phyloP scores from a whole-genome alignment of 2,888 invertebrate genomes.

The Andrena hattorfiana region DNA sequence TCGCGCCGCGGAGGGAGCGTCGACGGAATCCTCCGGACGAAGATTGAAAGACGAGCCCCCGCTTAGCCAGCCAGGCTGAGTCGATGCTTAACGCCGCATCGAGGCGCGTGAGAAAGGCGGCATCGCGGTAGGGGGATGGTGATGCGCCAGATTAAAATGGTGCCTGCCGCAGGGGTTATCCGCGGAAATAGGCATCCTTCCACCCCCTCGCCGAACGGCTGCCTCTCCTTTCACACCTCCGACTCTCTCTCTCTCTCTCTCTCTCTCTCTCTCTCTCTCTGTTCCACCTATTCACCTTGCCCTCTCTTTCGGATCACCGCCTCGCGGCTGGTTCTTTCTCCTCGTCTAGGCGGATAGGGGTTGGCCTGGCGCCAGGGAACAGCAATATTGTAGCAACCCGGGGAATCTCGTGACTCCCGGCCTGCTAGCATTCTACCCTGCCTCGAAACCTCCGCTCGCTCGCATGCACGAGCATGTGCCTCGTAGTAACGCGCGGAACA shows the following conservation, averaged over 20 bases:
- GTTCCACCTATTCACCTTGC: background rate
- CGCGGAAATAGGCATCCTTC: constrained; percentile 44
- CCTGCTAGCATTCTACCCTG: constrained; percentile 68
- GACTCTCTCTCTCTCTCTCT: background rate
- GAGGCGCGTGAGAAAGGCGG: too few relatives aligned
- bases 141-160: constrained; percentile 65
- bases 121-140: background rate
- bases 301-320: background rate
- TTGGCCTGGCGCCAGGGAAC: constrained; percentile 76
- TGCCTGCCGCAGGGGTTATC: constrained; percentile 47
- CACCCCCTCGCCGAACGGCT: background rate
- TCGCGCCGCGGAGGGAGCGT: constrained; percentile 13
- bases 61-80: constrained; percentile 2
- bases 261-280: background rate
- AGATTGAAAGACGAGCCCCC: constrained; percentile 57
- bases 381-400: constrained; percentile 78
- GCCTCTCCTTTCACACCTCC: background rate
- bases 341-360: constrained; percentile 50
- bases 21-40: constrained; percentile 58
- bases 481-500: constrained; percentile 55
- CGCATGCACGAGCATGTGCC: constrained; percentile 25
- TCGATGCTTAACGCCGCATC: constrained; percentile 43
- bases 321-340: constrained; percentile 36
- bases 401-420: constrained; percentile 69
- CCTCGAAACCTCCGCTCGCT: constrained; percentile 46